Evolutionary conservation across 1,140 invertebrate species (phyloP).

Genomic region (Calephelis virginiensis): DNA sequence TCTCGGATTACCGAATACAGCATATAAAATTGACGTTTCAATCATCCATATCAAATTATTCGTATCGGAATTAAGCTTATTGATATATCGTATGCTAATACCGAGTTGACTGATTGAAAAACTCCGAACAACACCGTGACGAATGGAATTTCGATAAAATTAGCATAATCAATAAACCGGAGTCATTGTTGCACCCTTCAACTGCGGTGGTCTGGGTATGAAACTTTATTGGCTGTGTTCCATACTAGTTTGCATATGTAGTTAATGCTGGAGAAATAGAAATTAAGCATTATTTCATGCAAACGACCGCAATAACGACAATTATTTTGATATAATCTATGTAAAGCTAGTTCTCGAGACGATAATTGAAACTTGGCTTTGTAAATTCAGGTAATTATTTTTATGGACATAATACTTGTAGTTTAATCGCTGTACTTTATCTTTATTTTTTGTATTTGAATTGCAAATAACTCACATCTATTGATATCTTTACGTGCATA

Average conservation of each 20-base stretch:
- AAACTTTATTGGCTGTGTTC: constrained; percentile 62
- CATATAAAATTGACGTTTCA: background rate
- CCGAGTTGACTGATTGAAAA: constrained; percentile 6
- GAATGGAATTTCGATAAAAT: constrained; percentile 67
- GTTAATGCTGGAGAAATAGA: constrained; percentile 60
- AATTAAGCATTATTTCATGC: constrained; percentile 71
- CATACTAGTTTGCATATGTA: constrained; percentile 60
- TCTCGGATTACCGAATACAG: too few relatives aligned
- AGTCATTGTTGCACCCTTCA: constrained; percentile 57
- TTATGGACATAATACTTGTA: background rate
- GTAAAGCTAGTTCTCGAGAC: constrained; percentile 38
- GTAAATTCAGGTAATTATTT: constrained; percentile 23
- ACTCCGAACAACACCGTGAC: constrained; percentile 10
- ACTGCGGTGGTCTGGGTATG: constrained; percentile 40
- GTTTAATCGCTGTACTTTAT: background rate
- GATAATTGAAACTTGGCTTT: constrained; percentile 43
- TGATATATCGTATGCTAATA: constrained; percentile 11
- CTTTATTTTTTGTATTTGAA: too few relatives aligned
- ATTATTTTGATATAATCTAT: constrained; percentile 62
- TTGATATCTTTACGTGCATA: too few relatives aligned
- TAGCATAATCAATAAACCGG: constrained; percentile 68
- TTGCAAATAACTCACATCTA: too few relatives aligned
- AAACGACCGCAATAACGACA: constrained; percentile 55
- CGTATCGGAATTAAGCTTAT: constrained; percentile 5
- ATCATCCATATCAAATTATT: constrained; percentile 6